phyloP scores from a whole-genome alignment of 2,797 vertebrate genomes.

The Cetoscarus ocellatus region DNA sequence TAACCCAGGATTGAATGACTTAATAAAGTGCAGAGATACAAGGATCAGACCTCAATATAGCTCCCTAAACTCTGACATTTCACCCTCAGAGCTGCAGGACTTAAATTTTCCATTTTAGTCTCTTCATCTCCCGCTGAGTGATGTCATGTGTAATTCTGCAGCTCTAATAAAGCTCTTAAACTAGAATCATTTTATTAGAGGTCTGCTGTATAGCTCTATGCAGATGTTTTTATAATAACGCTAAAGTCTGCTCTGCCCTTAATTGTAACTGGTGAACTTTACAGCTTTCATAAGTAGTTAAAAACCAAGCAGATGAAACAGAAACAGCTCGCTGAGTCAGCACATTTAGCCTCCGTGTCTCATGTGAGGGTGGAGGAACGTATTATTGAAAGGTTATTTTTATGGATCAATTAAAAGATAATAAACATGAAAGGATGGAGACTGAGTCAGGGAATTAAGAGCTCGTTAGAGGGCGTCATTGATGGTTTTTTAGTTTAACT shows the following conservation, averaged over 20 bases:
- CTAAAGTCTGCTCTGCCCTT: conserved; percentile 55
- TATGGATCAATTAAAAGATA: conserved; percentile 56
- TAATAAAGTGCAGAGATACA: conserved; percentile 4
- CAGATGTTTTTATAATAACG: conserved; percentile 52
- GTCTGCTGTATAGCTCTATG: conserved; percentile 55
- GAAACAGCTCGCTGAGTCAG: conserved; percentile 38
- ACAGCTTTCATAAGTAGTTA: conserved; percentile 59
- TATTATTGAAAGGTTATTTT: conserved; percentile 42
- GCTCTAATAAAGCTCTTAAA: conserved; percentile 51
- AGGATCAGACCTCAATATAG: conserved; percentile 39
- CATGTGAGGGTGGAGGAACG: conserved; percentile 9
- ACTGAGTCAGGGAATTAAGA: conserved; percentile 36
- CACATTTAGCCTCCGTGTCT: conserved; percentile 25
- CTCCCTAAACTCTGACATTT: conserved; percentile 19
- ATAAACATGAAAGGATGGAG: conserved; percentile 39
- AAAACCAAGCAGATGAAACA: conserved; percentile 61
- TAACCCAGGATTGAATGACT: too few relatives aligned
- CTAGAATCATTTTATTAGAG: conserved; percentile 28
- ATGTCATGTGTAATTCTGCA: conserved; percentile 73
- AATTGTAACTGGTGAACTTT: conserved; percentile 54
- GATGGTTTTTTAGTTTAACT: conserved; percentile 37
- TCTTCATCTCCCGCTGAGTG: conserved; percentile 68
- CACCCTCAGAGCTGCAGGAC: conserved; percentile 35
- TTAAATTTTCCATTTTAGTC: conserved; percentile 71
- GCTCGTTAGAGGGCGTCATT: conserved; percentile 24